These are phyloP conservation scores for Oceanites oceanicus DNA, from an alignment of 2,113 vertebrate species.

Conservation along the genomic window DNA sequence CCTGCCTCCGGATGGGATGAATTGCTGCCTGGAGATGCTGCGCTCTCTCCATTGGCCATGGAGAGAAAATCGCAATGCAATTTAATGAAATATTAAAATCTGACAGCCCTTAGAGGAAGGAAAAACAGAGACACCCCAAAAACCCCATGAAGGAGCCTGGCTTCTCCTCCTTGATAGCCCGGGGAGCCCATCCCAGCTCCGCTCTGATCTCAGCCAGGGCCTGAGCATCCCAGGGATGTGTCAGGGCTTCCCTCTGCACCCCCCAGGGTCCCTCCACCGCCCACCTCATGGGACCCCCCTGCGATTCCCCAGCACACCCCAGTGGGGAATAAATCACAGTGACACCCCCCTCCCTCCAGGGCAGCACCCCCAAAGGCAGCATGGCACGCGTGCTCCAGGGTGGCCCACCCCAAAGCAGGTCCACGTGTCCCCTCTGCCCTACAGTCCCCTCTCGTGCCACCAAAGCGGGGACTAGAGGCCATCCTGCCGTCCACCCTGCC, in stretches of 20 bases:
- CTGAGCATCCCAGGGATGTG: background rate
- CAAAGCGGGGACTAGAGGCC: background rate
- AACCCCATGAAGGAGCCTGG: background rate
- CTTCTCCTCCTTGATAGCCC: background rate
- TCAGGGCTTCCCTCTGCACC: background rate
- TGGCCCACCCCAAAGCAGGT: background rate
- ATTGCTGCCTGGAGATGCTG: background rate
- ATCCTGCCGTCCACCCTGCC: background rate
- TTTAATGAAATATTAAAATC: background rate
- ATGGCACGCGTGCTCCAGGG: fast-evolving
- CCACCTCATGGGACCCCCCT: background rate
- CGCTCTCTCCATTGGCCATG: background rate
- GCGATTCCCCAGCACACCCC: background rate
- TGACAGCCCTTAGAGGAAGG: background rate
- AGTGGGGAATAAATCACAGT: background rate
- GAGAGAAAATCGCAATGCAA: background rate
- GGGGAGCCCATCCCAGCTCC: background rate
- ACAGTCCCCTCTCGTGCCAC: fast-evolving
- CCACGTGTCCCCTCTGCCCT: background rate
- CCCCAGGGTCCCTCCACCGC: fast-evolving
- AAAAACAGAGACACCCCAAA: background rate
- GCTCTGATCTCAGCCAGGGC: background rate
- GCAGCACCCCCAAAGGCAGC: background rate
- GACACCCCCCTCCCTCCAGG: background rate
- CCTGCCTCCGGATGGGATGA: background rate